phyloP scores from a whole-genome alignment of 2,113 vertebrate genomes.

The Neolamprologus devosi region DNA sequence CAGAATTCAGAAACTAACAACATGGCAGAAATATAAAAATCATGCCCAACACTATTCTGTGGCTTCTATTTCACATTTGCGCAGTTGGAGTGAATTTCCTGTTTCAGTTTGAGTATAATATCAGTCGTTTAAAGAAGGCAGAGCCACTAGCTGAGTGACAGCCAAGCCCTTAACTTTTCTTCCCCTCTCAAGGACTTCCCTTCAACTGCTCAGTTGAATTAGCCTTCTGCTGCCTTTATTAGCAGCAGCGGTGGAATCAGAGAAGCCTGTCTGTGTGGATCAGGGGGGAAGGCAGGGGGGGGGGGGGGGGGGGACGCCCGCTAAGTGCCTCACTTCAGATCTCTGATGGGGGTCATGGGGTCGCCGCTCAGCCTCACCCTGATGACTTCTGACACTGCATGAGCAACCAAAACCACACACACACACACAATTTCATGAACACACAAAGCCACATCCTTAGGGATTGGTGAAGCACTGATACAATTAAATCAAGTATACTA shows the following conservation, averaged over 20 bases:
- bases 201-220: slow-evolving; percentile 64
- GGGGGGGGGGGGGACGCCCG: not conserved
- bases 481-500: not conserved
- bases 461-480: not conserved
- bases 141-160: slow-evolving; percentile 36
- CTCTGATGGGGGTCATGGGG: slow-evolving; percentile 70
- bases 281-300: not conserved
- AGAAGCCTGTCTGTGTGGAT: slow-evolving; percentile 52
- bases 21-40: not conserved
- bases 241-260: slow-evolving; percentile 65
- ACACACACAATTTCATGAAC: not conserved
- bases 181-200: slow-evolving; percentile 23
- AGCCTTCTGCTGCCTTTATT: slow-evolving; percentile 61
- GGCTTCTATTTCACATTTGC: not conserved
- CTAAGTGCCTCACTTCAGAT: slow-evolving; percentile 67
- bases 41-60: not conserved
- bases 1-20: not conserved
- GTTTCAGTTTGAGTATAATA: not conserved
- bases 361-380: slow-evolving; percentile 65
- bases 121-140: slow-evolving; percentile 2
- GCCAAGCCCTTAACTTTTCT: slow-evolving; percentile 1
- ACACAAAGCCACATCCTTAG: slow-evolving; percentile 22
- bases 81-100: slow-evolving; percentile 27
- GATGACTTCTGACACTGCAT: slow-evolving; percentile 71
- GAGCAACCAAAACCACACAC: slow-evolving; percentile 42